Evolutionary conservation across 2,888 invertebrate genomes (phyloP).

Genomic region (Oasisia sp.): DNA sequence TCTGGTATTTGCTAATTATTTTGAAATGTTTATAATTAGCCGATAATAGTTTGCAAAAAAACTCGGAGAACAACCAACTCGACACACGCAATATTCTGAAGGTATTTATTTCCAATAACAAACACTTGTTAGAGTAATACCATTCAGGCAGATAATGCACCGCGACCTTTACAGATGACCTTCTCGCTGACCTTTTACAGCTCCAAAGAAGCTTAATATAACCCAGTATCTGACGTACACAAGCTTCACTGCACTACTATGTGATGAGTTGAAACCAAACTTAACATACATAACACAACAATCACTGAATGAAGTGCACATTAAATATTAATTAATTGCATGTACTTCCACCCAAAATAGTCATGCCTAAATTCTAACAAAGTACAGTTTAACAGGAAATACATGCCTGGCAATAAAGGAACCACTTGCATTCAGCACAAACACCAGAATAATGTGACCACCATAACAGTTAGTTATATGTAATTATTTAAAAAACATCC

Average conservation of each 20-base stretch:
- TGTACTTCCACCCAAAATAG: not conserved
- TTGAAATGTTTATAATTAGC: too few relatives aligned
- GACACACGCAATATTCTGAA: not conserved
- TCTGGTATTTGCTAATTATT: too few relatives aligned
- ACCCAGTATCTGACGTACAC: not conserved
- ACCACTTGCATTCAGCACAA: not conserved
- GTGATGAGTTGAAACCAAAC: too few relatives aligned
- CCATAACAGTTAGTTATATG: not conserved
- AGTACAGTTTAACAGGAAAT: not conserved
- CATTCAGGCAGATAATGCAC: not conserved
- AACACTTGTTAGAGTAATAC: not conserved
- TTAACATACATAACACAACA: too few relatives aligned
- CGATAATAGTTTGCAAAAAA: not conserved
- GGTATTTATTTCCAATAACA: conserved; percentile 6
- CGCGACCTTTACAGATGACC: not conserved
- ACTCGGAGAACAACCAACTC: not conserved
- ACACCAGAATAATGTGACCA: not conserved
- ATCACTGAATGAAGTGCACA: too few relatives aligned
- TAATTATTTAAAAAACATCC: not conserved
- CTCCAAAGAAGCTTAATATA: not conserved
- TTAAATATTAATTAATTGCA: too few relatives aligned
- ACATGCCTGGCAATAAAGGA: not conserved
- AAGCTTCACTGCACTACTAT: not conserved
- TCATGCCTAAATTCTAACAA: not conserved
- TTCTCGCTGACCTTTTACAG: not conserved